A percentile compares a stretch with the other conserved stretches of the same genome.
Evolutionary conservation across 1,140 invertebrate species (phyloP).

Genomic region (Medauroidea extradentata): DNA sequence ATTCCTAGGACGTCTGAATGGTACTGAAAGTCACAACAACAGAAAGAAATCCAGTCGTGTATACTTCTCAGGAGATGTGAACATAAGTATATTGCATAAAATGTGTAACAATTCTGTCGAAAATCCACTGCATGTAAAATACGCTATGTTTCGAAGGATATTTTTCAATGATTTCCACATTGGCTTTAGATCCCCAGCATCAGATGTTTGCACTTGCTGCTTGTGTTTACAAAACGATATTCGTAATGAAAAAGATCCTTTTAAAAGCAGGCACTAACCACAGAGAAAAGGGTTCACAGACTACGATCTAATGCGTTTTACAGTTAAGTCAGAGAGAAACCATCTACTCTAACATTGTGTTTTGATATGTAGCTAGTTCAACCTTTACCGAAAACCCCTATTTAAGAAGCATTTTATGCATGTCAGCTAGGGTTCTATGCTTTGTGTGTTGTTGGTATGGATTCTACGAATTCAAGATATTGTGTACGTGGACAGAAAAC

Average conservation of each 20-base stretch:
- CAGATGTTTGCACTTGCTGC: constrained; percentile 1
- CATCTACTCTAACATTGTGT: constrained; percentile 13
- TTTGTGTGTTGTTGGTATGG: constrained; percentile 22
- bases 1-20: too few species aligned
- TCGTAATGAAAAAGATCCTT: neutral
- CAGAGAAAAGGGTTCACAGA: neutral
- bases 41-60: too few species aligned
- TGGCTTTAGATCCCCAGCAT: neutral
- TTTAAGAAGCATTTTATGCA: constrained; percentile 24
- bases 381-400: constrained; percentile 20
- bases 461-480: constrained; percentile 21
- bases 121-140: too few species aligned
- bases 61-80: too few species aligned
- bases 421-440: constrained; percentile 27
- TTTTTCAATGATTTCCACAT: neutral
- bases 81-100: too few species aligned
- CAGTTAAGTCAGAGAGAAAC: constrained; percentile 3
- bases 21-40: too few species aligned
- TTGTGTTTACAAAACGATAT: neutral
- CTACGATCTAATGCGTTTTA: neutral
- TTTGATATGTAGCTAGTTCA: constrained; percentile 29
- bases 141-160: neutral
- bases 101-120: too few species aligned
- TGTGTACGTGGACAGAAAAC: constrained; percentile 28
- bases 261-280: neutral